Conservation (phyloP, 2,888 invertebrate species). For the Scrobipalpa atriplicella region DNA sequence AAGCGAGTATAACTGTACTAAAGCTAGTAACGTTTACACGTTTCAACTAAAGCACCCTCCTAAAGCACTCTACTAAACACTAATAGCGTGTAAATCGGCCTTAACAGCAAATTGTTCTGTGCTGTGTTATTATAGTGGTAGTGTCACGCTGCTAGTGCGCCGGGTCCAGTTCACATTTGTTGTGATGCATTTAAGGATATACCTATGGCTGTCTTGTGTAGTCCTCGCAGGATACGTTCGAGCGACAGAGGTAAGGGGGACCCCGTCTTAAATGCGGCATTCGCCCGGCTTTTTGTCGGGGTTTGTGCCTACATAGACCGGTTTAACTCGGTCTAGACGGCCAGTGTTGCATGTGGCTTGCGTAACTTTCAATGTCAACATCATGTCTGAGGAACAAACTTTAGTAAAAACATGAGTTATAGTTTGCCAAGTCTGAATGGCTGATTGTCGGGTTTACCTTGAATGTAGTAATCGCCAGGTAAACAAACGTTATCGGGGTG, state of each 20-base stretch:
- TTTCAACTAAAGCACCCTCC: too few species aligned
- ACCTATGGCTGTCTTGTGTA: slow-evolving; percentile 87
- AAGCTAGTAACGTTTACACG: too few species aligned
- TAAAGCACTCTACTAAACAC: too few species aligned
- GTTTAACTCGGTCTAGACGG: slow-evolving; percentile 37
- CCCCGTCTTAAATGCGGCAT: slow-evolving; percentile 74
- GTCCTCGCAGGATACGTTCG: slow-evolving; percentile 88
- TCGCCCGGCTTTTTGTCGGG: slow-evolving; percentile 73
- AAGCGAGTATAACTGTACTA: too few species aligned
- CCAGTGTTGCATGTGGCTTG: slow-evolving; percentile 58
- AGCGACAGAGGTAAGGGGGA: slow-evolving; percentile 88
- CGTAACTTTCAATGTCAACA: slow-evolving; percentile 81
- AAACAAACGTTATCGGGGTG: slow-evolving; percentile 70
- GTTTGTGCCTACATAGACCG: slow-evolving; percentile 46
- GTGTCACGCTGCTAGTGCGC: slow-evolving; percentile 70
- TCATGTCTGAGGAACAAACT: slow-evolving; percentile 32
- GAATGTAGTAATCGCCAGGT: slow-evolving; percentile 70
- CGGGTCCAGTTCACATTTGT: slow-evolving; percentile 70
- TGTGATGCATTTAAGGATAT: slow-evolving; percentile 91
- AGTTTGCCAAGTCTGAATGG: slow-evolving; percentile 30
- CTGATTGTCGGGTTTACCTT: slow-evolving; percentile 57
- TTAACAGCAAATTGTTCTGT: slow-evolving; percentile 77
- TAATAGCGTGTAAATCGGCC: too few species aligned
- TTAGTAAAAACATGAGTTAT: slow-evolving; percentile 25
- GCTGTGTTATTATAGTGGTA: slow-evolving; percentile 72